Evolutionary conservation across 2,888 invertebrate genomes (phyloP).

Genomic region (Torymus texanus): DNA sequence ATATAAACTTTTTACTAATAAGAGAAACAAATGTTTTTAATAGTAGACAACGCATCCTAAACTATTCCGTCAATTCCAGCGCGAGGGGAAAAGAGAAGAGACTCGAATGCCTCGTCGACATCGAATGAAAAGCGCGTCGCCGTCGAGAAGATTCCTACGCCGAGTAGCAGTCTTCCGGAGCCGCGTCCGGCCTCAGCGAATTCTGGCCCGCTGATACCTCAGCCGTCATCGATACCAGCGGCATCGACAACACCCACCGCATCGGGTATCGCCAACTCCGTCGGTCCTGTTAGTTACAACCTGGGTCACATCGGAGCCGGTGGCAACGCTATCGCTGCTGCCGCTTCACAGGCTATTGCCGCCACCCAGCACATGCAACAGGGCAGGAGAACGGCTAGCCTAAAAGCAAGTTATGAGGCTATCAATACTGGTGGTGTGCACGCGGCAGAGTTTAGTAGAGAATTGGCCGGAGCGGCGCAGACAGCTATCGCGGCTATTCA

Average conservation of each 20-base stretch:
- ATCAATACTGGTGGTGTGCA: constrained; percentile 81
- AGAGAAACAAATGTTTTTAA: no score
- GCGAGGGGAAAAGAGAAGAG: constrained; percentile 85
- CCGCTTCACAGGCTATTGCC: constrained; percentile 96
- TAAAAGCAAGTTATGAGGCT: constrained; percentile 97
- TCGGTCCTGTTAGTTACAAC: constrained; percentile 79
- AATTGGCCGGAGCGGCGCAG: constrained; percentile 84
- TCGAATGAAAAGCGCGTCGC: constrained; percentile 77
- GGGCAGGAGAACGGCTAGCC: constrained; percentile 92
- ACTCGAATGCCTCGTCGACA: constrained; percentile 79
- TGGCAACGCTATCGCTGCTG: constrained; percentile 91
- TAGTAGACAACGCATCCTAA: no score
- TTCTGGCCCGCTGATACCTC: constrained; percentile 69
- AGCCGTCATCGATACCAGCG: constrained; percentile 67
- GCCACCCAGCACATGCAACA: constrained; percentile 97
- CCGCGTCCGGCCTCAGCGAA: constrained; percentile 70
- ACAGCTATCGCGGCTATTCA: constrained; percentile 84
- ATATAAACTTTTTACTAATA: no score
- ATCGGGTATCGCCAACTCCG: constrained; percentile 68
- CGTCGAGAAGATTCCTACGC: constrained; percentile 68
- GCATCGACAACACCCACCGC: constrained; percentile 69
- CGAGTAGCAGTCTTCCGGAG: constrained; percentile 67
- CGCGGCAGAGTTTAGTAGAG: constrained; percentile 83
- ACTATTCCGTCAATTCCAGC: constrained; percentile 67
- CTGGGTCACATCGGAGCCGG: constrained; percentile 91